These are phyloP conservation scores for Diarsia rubi DNA, from an alignment of 2,888 invertebrate genomes.

Conservation along the genomic window DNA sequence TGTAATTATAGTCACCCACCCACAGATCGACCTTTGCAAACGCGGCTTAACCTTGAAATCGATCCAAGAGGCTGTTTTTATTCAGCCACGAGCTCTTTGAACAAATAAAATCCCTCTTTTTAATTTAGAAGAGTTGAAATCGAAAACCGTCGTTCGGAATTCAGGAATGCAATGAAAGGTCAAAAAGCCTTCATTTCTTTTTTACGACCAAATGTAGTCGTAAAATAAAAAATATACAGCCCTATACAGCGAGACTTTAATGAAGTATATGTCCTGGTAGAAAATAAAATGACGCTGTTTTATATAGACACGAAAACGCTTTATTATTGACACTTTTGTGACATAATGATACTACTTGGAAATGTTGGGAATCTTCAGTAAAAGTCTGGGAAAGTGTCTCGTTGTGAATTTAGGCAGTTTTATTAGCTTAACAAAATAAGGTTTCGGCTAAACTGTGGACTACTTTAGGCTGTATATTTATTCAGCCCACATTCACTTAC, in stretches of 20 bases:
- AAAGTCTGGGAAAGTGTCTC: slow-evolving; percentile 16
- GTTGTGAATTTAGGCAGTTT: slow-evolving; percentile 20
- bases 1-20: too few species aligned
- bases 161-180: slow-evolving; percentile 62
- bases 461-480: slow-evolving; percentile 46
- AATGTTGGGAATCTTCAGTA: not conserved
- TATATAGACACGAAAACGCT: slow-evolving; percentile 23
- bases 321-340: slow-evolving; percentile 34
- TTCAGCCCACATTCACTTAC: slow-evolving; percentile 44
- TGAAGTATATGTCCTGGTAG: slow-evolving; percentile 68
- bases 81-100: not conserved
- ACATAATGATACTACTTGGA: slow-evolving; percentile 26
- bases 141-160: slow-evolving; percentile 39
- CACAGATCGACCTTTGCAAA: too few species aligned
- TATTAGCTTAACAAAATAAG: slow-evolving; percentile 53
- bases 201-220: slow-evolving; percentile 66
- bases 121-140: slow-evolving; percentile 44
- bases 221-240: slow-evolving; percentile 69
- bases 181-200: slow-evolving; percentile 61
- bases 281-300: slow-evolving; percentile 63
- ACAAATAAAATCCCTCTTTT: slow-evolving; percentile 28
- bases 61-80: too few species aligned
- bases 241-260: slow-evolving; percentile 62
- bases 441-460: slow-evolving; percentile 21
- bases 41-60: too few species aligned